Conservation (phyloP, 2,888 invertebrate genomes). For the Autographa gamma region DNA sequence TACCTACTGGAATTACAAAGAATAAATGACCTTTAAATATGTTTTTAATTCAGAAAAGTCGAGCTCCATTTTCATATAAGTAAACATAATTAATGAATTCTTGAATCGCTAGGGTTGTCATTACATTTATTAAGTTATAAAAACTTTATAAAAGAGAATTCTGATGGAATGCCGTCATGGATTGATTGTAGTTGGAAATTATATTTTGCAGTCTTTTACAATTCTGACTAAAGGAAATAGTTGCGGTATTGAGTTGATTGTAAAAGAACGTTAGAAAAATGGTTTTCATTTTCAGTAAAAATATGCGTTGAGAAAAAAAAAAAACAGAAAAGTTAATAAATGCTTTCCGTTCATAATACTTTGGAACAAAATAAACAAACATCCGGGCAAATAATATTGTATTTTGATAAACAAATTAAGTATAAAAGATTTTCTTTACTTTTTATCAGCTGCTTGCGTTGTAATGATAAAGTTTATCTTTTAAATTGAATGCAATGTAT, state of each 20-base stretch:
- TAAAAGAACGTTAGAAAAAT: too few relatives aligned
- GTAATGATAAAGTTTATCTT: constrained; percentile 64
- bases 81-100: constrained; percentile 33
- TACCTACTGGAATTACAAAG: constrained; percentile 59
- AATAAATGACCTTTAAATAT: constrained; percentile 51
- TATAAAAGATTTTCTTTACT: constrained; percentile 39
- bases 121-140: neutral
- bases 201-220: too few relatives aligned
- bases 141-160: neutral
- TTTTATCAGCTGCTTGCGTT: constrained; percentile 49
- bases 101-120: constrained; percentile 17
- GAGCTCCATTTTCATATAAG: constrained; percentile 27
- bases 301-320: too few relatives aligned
- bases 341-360: too few relatives aligned
- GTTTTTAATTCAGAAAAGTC: constrained; percentile 31
- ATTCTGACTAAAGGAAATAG: too few relatives aligned
- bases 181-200: neutral
- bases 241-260: too few relatives aligned
- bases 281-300: too few relatives aligned
- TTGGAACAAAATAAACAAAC: neutral
- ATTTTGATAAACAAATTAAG: constrained; percentile 32
- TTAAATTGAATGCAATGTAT: constrained; percentile 74
- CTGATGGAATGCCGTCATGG: neutral
- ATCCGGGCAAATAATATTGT: constrained; percentile 27
- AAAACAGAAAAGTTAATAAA: too few relatives aligned